Conservation (phyloP, 2,113 vertebrate species). For the Struthidea cinerea region DNA sequence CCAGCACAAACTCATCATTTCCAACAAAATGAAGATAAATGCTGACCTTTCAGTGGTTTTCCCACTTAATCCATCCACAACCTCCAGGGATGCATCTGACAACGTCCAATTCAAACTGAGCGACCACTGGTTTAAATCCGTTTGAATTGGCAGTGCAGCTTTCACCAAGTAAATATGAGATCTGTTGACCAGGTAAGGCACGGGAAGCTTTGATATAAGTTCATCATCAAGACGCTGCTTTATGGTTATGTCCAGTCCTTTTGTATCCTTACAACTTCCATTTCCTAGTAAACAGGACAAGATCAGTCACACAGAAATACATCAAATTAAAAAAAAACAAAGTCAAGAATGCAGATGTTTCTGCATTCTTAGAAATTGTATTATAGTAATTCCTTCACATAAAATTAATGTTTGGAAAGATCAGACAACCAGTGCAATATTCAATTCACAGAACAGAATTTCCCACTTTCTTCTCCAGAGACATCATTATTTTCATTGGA, state of each 20-base stretch:
- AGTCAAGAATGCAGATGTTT: not conserved
- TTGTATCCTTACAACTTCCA: slow-evolving; percentile 72
- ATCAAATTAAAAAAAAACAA: not conserved
- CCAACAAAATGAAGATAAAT: not conserved
- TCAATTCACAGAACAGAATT: not conserved
- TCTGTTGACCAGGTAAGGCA: slow-evolving; percentile 85
- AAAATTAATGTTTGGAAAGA: not conserved
- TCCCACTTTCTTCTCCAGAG: not conserved
- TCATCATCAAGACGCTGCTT: slow-evolving; percentile 84
- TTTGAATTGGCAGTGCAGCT: slow-evolving; percentile 44
- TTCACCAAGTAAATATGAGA: slow-evolving; percentile 80
- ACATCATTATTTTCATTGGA: not conserved
- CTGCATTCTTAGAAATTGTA: not conserved
- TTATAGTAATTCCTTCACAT: rapidly evolving
- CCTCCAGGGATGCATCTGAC: slow-evolving; percentile 82
- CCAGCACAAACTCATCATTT: not conserved
- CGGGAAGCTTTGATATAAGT: slow-evolving; percentile 81
- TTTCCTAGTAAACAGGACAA: slow-evolving; percentile 71
- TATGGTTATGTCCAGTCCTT: slow-evolving; percentile 84
- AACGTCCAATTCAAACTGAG: slow-evolving; percentile 87
- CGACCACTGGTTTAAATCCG: slow-evolving; percentile 5
- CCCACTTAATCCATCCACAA: slow-evolving; percentile 85
- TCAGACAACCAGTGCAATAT: not conserved
- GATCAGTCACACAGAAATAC: not conserved
- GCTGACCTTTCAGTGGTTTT: slow-evolving; percentile 84